Base-by-base conservation (phyloP, 2,888 invertebrate species). In the Latrodectus hesperus region DNA sequence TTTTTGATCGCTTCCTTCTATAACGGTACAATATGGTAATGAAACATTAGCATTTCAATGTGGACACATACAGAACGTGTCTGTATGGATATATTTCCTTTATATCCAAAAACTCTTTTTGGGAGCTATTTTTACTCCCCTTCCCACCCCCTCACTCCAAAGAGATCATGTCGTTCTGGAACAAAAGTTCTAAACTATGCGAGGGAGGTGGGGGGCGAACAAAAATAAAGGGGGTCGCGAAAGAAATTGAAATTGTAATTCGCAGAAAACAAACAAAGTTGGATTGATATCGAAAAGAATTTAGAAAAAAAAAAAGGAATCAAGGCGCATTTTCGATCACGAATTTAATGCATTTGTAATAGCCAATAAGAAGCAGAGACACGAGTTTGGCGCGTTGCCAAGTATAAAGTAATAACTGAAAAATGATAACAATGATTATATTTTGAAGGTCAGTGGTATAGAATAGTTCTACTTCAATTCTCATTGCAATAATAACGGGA, bases 281-380 rank as follows among this genome's bases (percentile, higher is more conserved):
- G 67, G 75, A 81, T 38, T 38, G 38, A 38, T 38, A 38, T 38
- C 38, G 38, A 38, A 38, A 38, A 38, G 38, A 38, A 38, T 38
- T 80, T 76, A 52, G 81, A 65, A 82, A 83, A 76, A 74, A 53
- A 17, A 74, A 55, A 55, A 55, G 60, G 22, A 74, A 67, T 85
- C 86, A 71, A 81, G 86, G 76, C 75, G 70, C 76, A 68, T 70
- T 81, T 86, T 80, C 86, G 86, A 81, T 81, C 86, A 68, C 71
- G 74, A 83, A 74, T 88, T 88, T 88, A 88, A 88, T 88, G 87
- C 87, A 88, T 88, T 88, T 88, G 82, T 88, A 88, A 88, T 88
- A 82, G 82, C 87, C 87, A 83, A 88, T 88, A 83, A 88, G 87
- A 72, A 74, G 55, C 65, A 64, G 64, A 60, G 70, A 70, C 74